Percentiles rank a stretch among this genome's conserved stretches.
These are phyloP conservation scores for Hypolimnas misippus DNA, from an alignment of 2,888 invertebrate species.

Conservation along the genomic window DNA sequence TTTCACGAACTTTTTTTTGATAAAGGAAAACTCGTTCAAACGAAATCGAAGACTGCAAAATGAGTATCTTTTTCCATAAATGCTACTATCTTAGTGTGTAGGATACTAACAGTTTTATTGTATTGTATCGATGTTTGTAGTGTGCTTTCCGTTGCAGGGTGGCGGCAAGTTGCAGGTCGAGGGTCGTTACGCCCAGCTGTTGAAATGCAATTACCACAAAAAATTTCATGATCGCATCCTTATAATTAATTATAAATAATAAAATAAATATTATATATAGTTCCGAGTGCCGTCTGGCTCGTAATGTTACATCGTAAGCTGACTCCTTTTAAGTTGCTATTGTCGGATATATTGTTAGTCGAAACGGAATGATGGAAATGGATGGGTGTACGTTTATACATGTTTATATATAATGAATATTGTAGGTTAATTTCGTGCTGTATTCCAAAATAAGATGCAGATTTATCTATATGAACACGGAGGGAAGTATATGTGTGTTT, in stretches of 20 bases:
- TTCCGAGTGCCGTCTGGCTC: conserved; percentile 43
- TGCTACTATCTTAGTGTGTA: too few species aligned
- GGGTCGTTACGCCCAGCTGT: conserved; percentile 55
- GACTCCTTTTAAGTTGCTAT: conserved; percentile 72
- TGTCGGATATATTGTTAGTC: conserved; percentile 62
- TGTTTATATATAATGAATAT: conserved; percentile 82
- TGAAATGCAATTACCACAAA: conserved; percentile 76
- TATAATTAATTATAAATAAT: conserved; percentile 56
- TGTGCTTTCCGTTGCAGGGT: conserved; percentile 53
- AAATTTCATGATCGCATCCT: conserved; percentile 67
- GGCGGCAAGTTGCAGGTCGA: conserved; percentile 63
- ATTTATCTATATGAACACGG: conserved; percentile 11
- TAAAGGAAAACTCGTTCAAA: too few species aligned
- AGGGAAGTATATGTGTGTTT: conserved; percentile 14
- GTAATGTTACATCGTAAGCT: conserved; percentile 57
- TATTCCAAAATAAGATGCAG: conserved; percentile 57
- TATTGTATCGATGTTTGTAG: too few species aligned
- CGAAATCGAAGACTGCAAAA: too few species aligned
- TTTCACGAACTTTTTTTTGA: too few species aligned
- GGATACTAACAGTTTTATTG: too few species aligned
- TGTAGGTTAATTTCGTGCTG: conserved; percentile 81
- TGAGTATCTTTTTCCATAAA: too few species aligned
- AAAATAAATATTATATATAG: conserved; percentile 48
- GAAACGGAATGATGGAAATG: conserved; percentile 69
- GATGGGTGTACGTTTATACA: conserved; percentile 79